These are phyloP conservation scores for Porites rus DNA, from an alignment of 92 coral and sea anemone genomes.

Conservation along the genomic window DNA sequence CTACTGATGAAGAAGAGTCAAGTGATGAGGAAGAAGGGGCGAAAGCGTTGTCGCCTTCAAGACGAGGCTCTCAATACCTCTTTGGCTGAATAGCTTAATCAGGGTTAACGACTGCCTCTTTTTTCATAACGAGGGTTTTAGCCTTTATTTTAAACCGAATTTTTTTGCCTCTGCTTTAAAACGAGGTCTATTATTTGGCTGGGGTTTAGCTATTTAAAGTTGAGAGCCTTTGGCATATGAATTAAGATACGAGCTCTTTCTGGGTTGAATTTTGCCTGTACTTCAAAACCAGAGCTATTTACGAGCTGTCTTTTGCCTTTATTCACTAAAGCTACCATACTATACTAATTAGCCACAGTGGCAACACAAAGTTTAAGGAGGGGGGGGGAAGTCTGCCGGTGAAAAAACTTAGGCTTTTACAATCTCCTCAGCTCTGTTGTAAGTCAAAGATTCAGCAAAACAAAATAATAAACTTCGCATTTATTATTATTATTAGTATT, in stretches of 20 bases:
- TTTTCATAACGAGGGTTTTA: neutral
- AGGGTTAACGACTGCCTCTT: neutral
- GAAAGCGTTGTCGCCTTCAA: slow-evolving; percentile 30
- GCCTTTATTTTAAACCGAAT: neutral
- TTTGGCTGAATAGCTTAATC: neutral
- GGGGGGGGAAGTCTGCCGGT: no score
- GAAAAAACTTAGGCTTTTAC: no score
- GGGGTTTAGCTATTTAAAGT: no score
- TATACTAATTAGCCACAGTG: no score
- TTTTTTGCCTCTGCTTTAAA: neutral
- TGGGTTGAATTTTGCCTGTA: no score
- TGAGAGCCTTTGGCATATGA: no score
- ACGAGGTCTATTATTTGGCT: neutral
- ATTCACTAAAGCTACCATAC: neutral
- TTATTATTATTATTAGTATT: no score
- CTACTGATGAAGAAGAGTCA: slow-evolving; percentile 65
- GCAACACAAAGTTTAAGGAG: no score
- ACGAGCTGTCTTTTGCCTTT: neutral
- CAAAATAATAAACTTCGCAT: no score
- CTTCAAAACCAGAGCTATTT: neutral
- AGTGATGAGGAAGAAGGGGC: slow-evolving; percentile 59
- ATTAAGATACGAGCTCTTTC: neutral
- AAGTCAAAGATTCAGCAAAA: no score
- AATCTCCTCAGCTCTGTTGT: no score
- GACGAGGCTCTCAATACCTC: slow-evolving; percentile 22